Percentiles rank a stretch among this genome's conserved stretches.
These are phyloP conservation scores for Anser cygnoides DNA, from an alignment of 2,113 vertebrate genomes.

Conservation along the genomic window DNA sequence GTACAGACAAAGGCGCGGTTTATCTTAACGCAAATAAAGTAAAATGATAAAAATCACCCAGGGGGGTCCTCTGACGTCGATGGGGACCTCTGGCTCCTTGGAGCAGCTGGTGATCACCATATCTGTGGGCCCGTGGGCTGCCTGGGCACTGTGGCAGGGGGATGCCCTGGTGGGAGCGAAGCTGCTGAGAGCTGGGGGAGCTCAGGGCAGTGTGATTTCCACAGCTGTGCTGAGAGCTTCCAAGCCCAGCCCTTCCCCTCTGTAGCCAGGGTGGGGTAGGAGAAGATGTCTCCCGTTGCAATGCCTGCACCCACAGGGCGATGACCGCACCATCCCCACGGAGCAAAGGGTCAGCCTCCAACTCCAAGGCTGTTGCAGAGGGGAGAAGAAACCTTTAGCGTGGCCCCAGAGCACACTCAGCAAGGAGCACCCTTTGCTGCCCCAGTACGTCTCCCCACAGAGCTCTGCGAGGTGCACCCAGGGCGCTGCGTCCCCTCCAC, in stretches of 20 bases:
- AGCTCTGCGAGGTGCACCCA: accelerated
- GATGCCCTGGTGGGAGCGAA: neutral
- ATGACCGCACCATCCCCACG: neutral
- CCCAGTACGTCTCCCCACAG: accelerated
- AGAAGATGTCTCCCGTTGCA: neutral
- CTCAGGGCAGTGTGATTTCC: neutral
- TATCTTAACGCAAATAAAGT: constrained; percentile 69
- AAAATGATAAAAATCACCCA: neutral
- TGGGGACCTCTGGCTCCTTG: neutral
- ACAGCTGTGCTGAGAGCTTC: neutral
- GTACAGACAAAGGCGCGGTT: constrained; percentile 18
- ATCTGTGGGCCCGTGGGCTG: neutral
- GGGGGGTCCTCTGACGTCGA: neutral
- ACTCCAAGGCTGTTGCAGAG: neutral
- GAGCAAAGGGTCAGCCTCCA: neutral
- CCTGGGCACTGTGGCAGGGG: neutral
- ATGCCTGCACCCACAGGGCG: neutral
- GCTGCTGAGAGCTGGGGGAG: neutral
- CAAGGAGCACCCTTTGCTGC: neutral
- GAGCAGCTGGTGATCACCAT: accelerated
- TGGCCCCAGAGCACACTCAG: neutral
- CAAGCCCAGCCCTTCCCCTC: neutral
- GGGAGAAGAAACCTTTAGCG: neutral
- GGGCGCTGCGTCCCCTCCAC: neutral
- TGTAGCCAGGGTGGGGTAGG: no score